Conservation (phyloP, 2,113 vertebrate species). For the Antechinus stuartii region DNA sequence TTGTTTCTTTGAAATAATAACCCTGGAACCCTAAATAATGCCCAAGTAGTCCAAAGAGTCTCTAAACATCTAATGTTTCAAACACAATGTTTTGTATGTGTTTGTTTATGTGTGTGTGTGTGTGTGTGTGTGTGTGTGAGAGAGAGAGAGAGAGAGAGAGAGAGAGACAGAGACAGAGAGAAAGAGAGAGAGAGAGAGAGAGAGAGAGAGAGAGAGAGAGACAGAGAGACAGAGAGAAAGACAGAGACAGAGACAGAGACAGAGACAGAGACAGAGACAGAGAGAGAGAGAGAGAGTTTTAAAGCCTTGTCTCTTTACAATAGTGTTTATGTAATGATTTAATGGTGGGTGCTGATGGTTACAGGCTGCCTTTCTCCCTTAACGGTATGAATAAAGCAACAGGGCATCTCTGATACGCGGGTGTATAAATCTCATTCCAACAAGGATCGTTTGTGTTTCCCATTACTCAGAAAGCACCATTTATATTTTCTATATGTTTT, state of each 20-base stretch:
- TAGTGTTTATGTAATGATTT: conserved; percentile 78
- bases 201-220: too few species aligned
- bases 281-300: not conserved
- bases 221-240: not conserved
- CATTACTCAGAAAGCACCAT: conserved; percentile 77
- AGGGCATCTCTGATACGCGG: conserved; percentile 77
- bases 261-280: too few species aligned
- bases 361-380: conserved; percentile 74
- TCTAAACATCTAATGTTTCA: conserved; percentile 24
- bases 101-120: not conserved
- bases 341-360: conserved; percentile 79
- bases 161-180: too few species aligned
- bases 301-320: conserved; percentile 71
- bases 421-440: conserved; percentile 81
- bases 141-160: too few species aligned
- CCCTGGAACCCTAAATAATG: conserved; percentile 24
- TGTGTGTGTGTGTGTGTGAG: too few species aligned
- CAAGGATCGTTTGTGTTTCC: conserved; percentile 78
- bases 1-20: conserved; percentile 40
- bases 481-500: conserved; percentile 81
- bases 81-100: not conserved
- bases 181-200: not conserved
- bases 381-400: conserved; percentile 82
- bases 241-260: too few species aligned
- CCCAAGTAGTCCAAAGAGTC: conserved; percentile 17